phyloP scores from a whole-genome alignment of 2,797 vertebrate species.

The Hoplostethus mediterraneus region DNA sequence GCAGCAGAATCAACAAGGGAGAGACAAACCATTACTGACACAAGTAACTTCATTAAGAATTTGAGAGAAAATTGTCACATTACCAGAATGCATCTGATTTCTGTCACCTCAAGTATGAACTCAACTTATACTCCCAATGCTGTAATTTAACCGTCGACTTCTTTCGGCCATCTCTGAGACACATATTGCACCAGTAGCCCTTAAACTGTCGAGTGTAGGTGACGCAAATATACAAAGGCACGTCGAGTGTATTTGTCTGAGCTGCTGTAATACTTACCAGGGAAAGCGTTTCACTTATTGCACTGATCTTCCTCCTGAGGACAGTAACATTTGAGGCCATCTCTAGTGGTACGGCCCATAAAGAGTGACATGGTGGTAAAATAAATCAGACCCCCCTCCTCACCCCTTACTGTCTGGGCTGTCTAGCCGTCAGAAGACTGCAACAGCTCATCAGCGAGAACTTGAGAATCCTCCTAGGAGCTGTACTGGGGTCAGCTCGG shows the following conservation, averaged over 20 bases:
- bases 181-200: slow-evolving; percentile 10
- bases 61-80: slow-evolving; percentile 36
- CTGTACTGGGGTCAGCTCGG: slow-evolving; percentile 77
- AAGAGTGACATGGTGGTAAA: slow-evolving; percentile 80
- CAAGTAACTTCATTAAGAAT: slow-evolving; percentile 47
- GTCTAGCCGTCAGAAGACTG: slow-evolving; percentile 73
- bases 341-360: slow-evolving; percentile 76
- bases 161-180: slow-evolving; percentile 1
- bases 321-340: slow-evolving; percentile 79
- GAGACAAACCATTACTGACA: slow-evolving; percentile 38
- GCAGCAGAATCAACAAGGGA: slow-evolving; percentile 37
- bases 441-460: slow-evolving; percentile 80
- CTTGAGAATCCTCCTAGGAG: slow-evolving; percentile 80
- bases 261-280: slow-evolving; percentile 70
- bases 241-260: slow-evolving; percentile 44
- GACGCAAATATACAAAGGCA: slow-evolving; percentile 33
- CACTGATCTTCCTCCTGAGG: slow-evolving; percentile 81
- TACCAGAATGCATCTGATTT: slow-evolving; percentile 8
- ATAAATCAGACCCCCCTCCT: slow-evolving; percentile 76
- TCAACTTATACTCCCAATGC: slow-evolving; percentile 22
- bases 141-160: slow-evolving; percentile 36
- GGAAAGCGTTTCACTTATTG: slow-evolving; percentile 60
- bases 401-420: slow-evolving; percentile 56
- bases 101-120: slow-evolving; percentile 8
- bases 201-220: slow-evolving; percentile 32